Percentiles rank a stretch among this genome's conserved stretches.
Conservation (phyloP, 2,797 vertebrate genomes). For the Nyctibius grandis region DNA sequence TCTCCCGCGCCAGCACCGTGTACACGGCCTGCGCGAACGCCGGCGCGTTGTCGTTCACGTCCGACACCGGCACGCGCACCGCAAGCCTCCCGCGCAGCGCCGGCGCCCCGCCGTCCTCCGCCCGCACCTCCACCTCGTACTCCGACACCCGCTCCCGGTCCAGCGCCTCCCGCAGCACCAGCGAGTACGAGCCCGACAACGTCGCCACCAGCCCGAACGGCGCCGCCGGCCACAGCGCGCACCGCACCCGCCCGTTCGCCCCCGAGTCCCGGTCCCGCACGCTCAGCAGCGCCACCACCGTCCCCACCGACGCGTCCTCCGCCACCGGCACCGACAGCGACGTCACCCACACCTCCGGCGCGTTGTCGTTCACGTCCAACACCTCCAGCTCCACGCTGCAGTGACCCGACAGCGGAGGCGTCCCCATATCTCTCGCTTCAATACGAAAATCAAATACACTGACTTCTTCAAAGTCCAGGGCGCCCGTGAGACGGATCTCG, state of each 20-base stretch:
- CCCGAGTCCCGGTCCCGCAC: constrained; percentile 74
- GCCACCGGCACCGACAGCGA: constrained; percentile 69
- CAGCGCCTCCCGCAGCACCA: constrained; percentile 59
- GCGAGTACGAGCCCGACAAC: constrained; percentile 68
- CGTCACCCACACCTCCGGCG: constrained; percentile 75
- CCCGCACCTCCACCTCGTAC: constrained; percentile 20
- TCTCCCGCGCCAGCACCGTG: constrained; percentile 61
- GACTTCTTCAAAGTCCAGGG: too few relatives aligned
- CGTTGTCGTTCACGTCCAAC: constrained; percentile 84
- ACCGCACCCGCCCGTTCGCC: constrained; percentile 72
- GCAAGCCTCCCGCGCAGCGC: constrained; percentile 72
- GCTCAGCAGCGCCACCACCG: constrained; percentile 75
- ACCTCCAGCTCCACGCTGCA: constrained; percentile 84
- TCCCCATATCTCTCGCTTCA: neutral
- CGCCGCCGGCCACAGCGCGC: constrained; percentile 21
- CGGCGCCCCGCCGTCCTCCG: constrained; percentile 24
- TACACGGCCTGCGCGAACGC: constrained; percentile 60
- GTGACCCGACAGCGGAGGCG: constrained; percentile 80
- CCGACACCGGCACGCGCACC: constrained; percentile 83
- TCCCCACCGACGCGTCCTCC: constrained; percentile 72
- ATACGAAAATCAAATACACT: too few relatives aligned
- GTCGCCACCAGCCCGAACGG: constrained; percentile 68
- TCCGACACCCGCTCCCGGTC: constrained; percentile 70
- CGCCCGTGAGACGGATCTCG: too few relatives aligned
- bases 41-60: constrained; percentile 88